These are phyloP conservation scores for Drosophila arizonae DNA, from an alignment of 1,140 invertebrate species.

Conservation along the genomic window DNA sequence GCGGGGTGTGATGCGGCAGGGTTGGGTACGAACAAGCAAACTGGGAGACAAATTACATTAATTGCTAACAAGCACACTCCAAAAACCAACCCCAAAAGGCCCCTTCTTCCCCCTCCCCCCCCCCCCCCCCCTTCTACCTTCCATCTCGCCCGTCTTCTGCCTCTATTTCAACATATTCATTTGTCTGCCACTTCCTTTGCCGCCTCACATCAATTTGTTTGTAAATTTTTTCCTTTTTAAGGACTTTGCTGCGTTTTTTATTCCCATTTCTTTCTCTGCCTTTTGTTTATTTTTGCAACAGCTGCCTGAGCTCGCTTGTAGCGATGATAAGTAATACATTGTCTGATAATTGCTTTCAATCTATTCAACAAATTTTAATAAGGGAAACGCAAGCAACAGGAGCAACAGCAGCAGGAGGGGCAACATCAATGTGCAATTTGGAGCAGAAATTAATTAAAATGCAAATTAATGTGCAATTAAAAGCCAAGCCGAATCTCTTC, in stretches of 20 bases:
- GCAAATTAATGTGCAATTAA: slow-evolving; percentile 74
- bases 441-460: slow-evolving; percentile 70
- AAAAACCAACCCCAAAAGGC: slow-evolving; percentile 15
- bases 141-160: slow-evolving; percentile 3
- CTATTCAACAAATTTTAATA: slow-evolving; percentile 35
- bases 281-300: slow-evolving; percentile 58
- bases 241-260: slow-evolving; percentile 9
- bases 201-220: slow-evolving; percentile 52
- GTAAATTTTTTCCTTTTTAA: slow-evolving; percentile 53
- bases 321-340: slow-evolving; percentile 28
- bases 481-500: slow-evolving; percentile 25
- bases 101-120: not conserved
- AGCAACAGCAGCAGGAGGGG: not conserved
- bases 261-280: not conserved
- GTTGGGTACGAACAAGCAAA: not conserved
- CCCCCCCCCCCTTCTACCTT: not conserved
- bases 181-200: slow-evolving; percentile 10
- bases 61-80: slow-evolving; percentile 55
- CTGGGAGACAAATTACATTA: slow-evolving; percentile 65
- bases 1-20: not conserved
- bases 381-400: not conserved
- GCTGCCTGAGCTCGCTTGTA: slow-evolving; percentile 16
- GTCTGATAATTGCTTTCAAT: slow-evolving; percentile 63
- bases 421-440: slow-evolving; percentile 16
- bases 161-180: slow-evolving; percentile 44